A percentile compares a stretch with the other conserved stretches of the same genome.
These are phyloP conservation scores for Stegodyphus mimosarum DNA, from an alignment of 1,140 invertebrate genomes.

Conservation along the genomic window DNA sequence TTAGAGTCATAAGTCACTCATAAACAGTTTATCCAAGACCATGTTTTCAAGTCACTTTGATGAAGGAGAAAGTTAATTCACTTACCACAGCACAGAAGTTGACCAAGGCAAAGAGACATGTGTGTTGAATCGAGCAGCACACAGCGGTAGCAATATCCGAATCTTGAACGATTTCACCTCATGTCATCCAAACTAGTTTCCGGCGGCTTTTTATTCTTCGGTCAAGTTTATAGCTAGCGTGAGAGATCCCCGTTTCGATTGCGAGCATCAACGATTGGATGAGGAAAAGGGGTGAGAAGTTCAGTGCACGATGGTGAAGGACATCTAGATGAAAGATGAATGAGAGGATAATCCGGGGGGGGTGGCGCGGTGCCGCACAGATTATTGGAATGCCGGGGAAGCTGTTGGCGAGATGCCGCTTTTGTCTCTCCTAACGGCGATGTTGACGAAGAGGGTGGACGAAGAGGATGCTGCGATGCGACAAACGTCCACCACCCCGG, in stretches of 20 bases:
- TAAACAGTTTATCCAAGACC: too few relatives aligned
- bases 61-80: too few relatives aligned
- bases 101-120: too few relatives aligned
- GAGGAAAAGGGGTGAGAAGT: neutral
- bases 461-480: conserved; percentile 54
- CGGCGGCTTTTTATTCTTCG: neutral
- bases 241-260: neutral
- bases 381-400: conserved; percentile 10
- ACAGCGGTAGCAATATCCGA: too few relatives aligned
- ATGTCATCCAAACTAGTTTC: too few relatives aligned
- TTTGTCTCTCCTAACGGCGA: conserved; percentile 14
- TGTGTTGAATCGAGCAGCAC: too few relatives aligned
- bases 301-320: neutral
- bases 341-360: conserved; percentile 23
- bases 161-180: too few relatives aligned
- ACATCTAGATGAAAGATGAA: neutral
- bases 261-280: neutral
- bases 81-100: too few relatives aligned
- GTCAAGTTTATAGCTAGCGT: neutral
- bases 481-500: conserved; percentile 51
- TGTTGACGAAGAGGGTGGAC: conserved; percentile 36
- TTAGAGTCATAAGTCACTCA: too few relatives aligned
- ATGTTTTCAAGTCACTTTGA: too few relatives aligned
- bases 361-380: conserved; percentile 9
- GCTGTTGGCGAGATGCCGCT: conserved; percentile 20